Evolutionary conservation across 2,113 vertebrate species (phyloP).

Genomic region (Elgaria multicarinata): DNA sequence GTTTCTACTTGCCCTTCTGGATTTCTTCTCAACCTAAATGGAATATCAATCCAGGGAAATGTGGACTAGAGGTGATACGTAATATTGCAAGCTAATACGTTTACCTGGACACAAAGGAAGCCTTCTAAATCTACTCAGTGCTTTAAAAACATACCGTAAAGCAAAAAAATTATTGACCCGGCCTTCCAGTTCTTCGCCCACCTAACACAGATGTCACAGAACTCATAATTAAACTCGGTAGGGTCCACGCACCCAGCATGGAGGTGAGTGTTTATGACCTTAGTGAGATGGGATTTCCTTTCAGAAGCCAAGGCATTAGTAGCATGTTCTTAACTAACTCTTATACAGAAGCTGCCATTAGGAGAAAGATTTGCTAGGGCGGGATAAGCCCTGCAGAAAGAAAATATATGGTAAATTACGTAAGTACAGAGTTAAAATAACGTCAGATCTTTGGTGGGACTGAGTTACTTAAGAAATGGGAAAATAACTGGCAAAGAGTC

Average conservation of each 20-base stretch:
- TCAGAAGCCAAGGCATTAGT: slow-evolving; percentile 59
- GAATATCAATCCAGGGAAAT: background rate
- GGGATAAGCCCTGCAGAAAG: background rate
- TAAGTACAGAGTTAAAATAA: background rate
- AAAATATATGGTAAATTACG: accelerated
- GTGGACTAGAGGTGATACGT: background rate
- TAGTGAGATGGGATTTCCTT: slow-evolving; percentile 61
- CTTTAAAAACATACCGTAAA: background rate
- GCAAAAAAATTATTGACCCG: background rate
- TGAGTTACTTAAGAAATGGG: background rate
- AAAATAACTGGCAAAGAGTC: background rate
- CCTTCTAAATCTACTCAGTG: background rate
- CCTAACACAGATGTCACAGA: slow-evolving; percentile 15
- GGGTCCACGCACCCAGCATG: background rate
- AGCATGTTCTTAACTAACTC: background rate
- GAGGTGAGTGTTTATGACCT: slow-evolving; percentile 65
- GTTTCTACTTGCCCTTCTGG: background rate
- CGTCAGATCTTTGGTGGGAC: no score
- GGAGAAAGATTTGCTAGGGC: background rate
- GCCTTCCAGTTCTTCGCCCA: background rate
- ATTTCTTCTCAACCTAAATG: background rate
- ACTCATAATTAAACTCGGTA: slow-evolving; percentile 24
- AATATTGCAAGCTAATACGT: background rate
- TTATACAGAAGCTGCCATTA: slow-evolving; percentile 44
- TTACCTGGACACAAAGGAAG: background rate